Evolutionary conservation across 2,797 vertebrate genomes (phyloP).

Genomic region (Australoheros facetus): DNA sequence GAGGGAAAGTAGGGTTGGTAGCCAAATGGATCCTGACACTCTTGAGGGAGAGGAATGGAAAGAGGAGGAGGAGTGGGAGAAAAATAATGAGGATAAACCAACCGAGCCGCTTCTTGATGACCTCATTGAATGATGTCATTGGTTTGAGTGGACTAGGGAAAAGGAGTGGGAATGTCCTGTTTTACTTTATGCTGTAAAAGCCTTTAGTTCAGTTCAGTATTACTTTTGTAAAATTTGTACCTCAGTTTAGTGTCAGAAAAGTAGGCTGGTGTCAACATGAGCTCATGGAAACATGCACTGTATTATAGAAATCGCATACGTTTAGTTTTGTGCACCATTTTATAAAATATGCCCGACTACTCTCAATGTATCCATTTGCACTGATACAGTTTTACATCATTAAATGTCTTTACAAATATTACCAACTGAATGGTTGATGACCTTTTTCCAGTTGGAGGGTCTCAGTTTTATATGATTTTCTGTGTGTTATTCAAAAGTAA

Average conservation of each 20-base stretch:
- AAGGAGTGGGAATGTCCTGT: background rate
- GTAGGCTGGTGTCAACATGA: background rate
- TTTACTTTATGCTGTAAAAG: background rate
- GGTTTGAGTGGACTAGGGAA: background rate
- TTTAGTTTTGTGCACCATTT: conserved; percentile 1
- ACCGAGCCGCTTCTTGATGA: conserved; percentile 16
- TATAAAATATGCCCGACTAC: background rate
- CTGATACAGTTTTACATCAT: background rate
- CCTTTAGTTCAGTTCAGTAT: background rate
- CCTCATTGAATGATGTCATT: conserved; percentile 50
- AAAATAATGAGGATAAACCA: conserved; percentile 20
- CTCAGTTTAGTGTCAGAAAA: background rate
- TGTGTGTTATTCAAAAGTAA: background rate
- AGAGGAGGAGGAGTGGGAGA: conserved; percentile 45
- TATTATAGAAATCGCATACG: background rate
- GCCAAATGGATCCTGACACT: background rate
- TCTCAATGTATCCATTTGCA: conserved; percentile 3
- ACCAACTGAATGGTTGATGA: too few species aligned
- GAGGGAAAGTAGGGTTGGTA: conserved; percentile 25
- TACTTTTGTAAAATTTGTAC: conserved; percentile 7
- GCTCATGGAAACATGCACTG: conserved; percentile 2
- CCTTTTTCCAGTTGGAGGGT: too few species aligned
- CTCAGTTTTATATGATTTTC: background rate
- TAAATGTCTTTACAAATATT: background rate
- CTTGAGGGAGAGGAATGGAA: conserved; percentile 41